Percentiles rank a stretch among this genome's conserved stretches.
phyloP scores from a whole-genome alignment of 2,797 vertebrate species.

The Liparis tanakae region DNA sequence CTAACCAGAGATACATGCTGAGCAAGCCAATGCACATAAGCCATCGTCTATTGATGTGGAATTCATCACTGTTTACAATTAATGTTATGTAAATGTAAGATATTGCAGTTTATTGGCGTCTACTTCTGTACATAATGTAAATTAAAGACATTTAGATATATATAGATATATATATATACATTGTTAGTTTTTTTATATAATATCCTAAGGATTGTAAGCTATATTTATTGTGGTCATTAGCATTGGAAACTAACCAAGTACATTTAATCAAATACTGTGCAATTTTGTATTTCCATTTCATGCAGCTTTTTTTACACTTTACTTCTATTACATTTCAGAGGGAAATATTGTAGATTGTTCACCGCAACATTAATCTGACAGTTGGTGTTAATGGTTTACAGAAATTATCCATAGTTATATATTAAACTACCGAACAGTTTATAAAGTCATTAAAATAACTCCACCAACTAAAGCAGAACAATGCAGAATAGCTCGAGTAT shows the following conservation, averaged over 20 bases:
- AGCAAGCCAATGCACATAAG: constrained; percentile 67
- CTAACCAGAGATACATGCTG: constrained; percentile 65
- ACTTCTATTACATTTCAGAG: not conserved
- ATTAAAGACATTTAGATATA: constrained; percentile 76
- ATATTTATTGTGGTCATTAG: constrained; percentile 47
- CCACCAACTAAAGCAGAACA: not conserved
- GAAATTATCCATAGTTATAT: not conserved
- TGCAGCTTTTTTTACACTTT: constrained; percentile 7
- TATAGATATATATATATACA: constrained; percentile 69
- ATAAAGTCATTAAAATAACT: not conserved
- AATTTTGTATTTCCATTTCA: constrained; percentile 3
- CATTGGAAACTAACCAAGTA: constrained; percentile 19
- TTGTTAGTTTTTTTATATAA: constrained; percentile 46
- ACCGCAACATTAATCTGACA: constrained; percentile 17
- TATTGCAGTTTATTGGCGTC: constrained; percentile 52
- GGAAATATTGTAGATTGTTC: constrained; percentile 18
- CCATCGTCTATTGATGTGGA: constrained; percentile 60
- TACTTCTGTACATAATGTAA: constrained; percentile 76
- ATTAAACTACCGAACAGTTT: not conserved
- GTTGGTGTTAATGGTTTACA: constrained; percentile 12
- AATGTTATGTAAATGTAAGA: constrained; percentile 67
- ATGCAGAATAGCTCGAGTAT: constrained; percentile 7
- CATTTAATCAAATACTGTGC: constrained; percentile 15
- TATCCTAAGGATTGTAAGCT: constrained; percentile 33
- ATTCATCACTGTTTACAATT: constrained; percentile 76